Base-by-base conservation (phyloP, 2,797 vertebrate genomes). In the Mergus octosetaceus region DNA sequence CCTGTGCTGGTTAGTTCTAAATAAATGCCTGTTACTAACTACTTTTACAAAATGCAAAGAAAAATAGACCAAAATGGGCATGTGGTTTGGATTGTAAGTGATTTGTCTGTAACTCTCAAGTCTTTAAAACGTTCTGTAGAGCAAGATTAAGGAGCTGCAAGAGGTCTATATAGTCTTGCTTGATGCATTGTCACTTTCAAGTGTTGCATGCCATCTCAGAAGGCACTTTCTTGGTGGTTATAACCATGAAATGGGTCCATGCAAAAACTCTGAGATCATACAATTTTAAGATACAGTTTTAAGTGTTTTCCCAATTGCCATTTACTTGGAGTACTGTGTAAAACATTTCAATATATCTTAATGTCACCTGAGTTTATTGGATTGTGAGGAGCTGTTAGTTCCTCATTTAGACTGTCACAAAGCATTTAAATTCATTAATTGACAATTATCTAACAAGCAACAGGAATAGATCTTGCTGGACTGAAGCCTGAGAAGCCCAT, bases 351-450 rank as follows among this genome's bases (percentile, higher is more conserved):
- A 25, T 90, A 80, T 81, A 53, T 70, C 58, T 84, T 95, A 21
- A 78, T 94, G 94, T 96, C 80, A 90, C 68, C 66, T 94, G 70
- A 68, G 90, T 91, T 96, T 95, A 84, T 86, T 90, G 74, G 53
- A 93, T 92, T 94, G 80, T 69, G 84, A 90, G 85, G 90, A 91
- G 73, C 88, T 83, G 51, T 89, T 95, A 87, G 65, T 86, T 89
- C 75, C 70, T 93, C 85, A 54, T 85, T 93, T 77, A 93, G 60
- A 45, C 74, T 81, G 56, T 88, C 89, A 87, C 78, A 51, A 22
- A 87, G 81, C 69, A 65, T 87, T 91, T 75, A 36, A 81, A 64
- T 49, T 72, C 65, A 43, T 89, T 91, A 85, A 89, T 70, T 54
- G 53, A 51, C 49, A 75, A 65, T 94, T 89, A 94, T 41, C 77